A percentile compares a stretch with the other conserved stretches of the same genome.
Evolutionary conservation across 2,888 invertebrate genomes (phyloP).

Genomic region (Athripsodes cinereus): DNA sequence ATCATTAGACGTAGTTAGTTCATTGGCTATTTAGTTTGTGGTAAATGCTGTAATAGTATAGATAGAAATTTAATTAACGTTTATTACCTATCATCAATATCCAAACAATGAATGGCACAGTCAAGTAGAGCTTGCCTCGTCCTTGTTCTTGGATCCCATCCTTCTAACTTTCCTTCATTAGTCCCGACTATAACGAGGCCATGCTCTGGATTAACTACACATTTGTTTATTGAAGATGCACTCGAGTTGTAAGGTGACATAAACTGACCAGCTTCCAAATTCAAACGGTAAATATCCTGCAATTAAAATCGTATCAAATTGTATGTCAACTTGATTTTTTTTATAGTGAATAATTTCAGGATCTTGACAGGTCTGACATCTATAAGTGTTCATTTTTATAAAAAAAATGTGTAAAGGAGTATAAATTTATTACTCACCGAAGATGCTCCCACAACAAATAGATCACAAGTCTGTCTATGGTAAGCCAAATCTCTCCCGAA

Average conservation of each 20-base stretch:
- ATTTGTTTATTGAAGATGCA: constrained; percentile 72
- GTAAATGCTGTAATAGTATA: too few species aligned
- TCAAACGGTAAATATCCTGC: constrained; percentile 91
- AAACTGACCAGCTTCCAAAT: constrained; percentile 93
- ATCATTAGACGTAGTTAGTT: too few species aligned
- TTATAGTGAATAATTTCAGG: too few species aligned
- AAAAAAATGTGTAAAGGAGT: neutral
- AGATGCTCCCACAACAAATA: constrained; percentile 84
- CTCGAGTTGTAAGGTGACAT: constrained; percentile 75
- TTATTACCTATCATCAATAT: constrained; percentile 44
- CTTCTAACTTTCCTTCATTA: constrained; percentile 87
- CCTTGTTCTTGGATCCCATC: constrained; percentile 90
- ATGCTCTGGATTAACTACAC: constrained; percentile 82
- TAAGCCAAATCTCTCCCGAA: constrained; percentile 93
- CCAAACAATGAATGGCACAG: constrained; percentile 63
- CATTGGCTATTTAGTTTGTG: too few species aligned
- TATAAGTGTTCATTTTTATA: neutral
- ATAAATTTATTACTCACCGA: constrained; percentile 53
- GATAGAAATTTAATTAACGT: too few species aligned
- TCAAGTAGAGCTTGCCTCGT: constrained; percentile 75
- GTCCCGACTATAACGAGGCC: constrained; percentile 83
- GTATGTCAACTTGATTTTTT: too few species aligned
- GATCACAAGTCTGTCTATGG: constrained; percentile 83
- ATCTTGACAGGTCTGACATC: too few species aligned
- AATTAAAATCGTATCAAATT: constrained; percentile 22